Conservation (phyloP, 2,797 vertebrate genomes). For the Sebastes diaconus region DNA sequence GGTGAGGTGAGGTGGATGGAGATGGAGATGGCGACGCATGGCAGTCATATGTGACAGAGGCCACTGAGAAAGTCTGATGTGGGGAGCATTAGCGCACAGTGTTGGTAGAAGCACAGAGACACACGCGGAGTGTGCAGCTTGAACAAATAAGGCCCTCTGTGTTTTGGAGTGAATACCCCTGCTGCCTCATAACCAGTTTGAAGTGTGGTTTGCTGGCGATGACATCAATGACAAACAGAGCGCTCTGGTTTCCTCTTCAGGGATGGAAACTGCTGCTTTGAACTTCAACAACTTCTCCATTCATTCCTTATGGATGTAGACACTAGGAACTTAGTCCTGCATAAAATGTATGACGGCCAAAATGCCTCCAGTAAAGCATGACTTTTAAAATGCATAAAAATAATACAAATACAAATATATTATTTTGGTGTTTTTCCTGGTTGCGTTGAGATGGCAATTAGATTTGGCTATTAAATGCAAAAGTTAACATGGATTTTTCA, state of each 20-base stretch:
- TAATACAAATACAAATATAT: background rate
- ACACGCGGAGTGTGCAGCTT: slow-evolving; percentile 53
- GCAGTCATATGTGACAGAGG: slow-evolving; percentile 72
- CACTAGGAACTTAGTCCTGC: slow-evolving; percentile 15
- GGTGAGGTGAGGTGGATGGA: slow-evolving; percentile 60
- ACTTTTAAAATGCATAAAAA: slow-evolving; percentile 3
- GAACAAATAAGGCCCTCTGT: slow-evolving; percentile 75
- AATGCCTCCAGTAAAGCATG: slow-evolving; percentile 4
- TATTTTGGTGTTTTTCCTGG: background rate
- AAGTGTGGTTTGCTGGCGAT: slow-evolving; percentile 73
- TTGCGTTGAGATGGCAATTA: background rate
- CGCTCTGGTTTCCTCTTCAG: slow-evolving; percentile 64
- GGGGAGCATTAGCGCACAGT: slow-evolving; percentile 67
- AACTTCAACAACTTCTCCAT: slow-evolving; percentile 70
- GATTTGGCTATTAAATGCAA: background rate
- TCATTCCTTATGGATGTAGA: slow-evolving; percentile 63
- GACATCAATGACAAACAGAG: slow-evolving; percentile 75
- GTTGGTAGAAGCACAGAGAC: slow-evolving; percentile 46
- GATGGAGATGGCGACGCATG: slow-evolving; percentile 63
- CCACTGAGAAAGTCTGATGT: slow-evolving; percentile 61
- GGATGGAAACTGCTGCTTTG: slow-evolving; percentile 66
- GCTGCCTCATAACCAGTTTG: slow-evolving; percentile 67
- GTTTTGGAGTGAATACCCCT: slow-evolving; percentile 59
- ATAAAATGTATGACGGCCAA: slow-evolving; percentile 2
- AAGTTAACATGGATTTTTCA: background rate